Conservation (phyloP, 2,113 vertebrate genomes). For the Halichoerus grypus region DNA sequence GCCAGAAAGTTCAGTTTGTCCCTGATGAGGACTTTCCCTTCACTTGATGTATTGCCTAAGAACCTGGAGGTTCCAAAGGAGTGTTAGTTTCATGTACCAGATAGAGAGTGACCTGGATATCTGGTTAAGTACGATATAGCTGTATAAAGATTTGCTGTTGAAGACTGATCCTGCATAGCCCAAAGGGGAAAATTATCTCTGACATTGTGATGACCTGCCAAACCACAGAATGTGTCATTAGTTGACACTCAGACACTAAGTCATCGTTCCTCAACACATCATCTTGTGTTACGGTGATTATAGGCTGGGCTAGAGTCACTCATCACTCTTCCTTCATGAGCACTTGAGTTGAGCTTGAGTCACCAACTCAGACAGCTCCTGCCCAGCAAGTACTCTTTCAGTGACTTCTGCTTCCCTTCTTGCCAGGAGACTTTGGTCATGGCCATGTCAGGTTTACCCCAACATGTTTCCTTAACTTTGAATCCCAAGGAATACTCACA, state of each 20-base stretch:
- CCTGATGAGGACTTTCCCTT: conserved; percentile 34
- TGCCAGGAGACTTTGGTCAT: neutral
- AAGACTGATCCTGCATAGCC: neutral
- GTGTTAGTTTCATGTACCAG: neutral
- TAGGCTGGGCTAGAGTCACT: neutral
- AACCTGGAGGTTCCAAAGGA: neutral
- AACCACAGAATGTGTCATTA: neutral
- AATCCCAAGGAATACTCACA: neutral
- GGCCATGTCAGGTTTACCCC: neutral
- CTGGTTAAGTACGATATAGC: neutral
- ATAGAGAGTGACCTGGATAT: neutral
- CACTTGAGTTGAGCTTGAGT: neutral
- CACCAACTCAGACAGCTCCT: neutral
- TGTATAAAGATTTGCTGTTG: conserved; percentile 3
- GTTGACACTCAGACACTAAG: neutral
- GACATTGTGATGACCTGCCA: conserved; percentile 8
- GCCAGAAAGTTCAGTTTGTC: conserved; percentile 36
- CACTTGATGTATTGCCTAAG: neutral
- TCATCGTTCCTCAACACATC: neutral
- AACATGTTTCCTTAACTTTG: neutral
- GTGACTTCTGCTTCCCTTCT: neutral
- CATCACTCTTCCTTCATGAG: neutral
- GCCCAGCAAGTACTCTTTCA: neutral
- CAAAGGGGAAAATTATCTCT: neutral
- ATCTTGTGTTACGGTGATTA: neutral